A percentile compares a stretch with the other conserved stretches of the same genome.
Evolutionary conservation across 2,888 invertebrate species (phyloP).

Genomic region (Megamerina dolium): DNA sequence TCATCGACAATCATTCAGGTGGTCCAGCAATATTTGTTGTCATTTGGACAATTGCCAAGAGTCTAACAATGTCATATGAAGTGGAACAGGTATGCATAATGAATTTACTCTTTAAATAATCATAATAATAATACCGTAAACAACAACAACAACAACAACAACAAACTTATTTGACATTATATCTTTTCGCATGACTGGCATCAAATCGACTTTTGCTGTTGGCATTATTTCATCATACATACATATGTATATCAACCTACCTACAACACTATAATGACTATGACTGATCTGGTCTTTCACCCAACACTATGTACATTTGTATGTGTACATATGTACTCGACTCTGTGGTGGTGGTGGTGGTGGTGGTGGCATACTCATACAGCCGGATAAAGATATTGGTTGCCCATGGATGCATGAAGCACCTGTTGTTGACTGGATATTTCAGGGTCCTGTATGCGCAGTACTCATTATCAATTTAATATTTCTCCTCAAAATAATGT

Average conservation of each 20-base stretch:
- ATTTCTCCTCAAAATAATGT: constrained; percentile 80
- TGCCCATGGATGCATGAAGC: constrained; percentile 79
- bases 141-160: background rate
- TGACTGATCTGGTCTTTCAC: no score
- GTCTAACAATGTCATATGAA: constrained; percentile 37
- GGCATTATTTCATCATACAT: no score
- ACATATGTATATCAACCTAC: no score
- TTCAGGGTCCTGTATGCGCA: constrained; percentile 74
- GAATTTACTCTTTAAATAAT: no score
- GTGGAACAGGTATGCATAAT: constrained; percentile 37
- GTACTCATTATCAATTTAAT: constrained; percentile 77
- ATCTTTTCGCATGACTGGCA: no score
- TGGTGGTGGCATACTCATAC: no score
- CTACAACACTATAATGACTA: no score
- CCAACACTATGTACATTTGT: background rate
- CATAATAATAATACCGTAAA: background rate
- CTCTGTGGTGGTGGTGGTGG: no score
- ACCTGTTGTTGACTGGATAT: constrained; percentile 80
- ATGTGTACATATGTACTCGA: constrained; percentile 1
- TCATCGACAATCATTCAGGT: constrained; percentile 27
- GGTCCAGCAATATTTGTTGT: constrained; percentile 46
- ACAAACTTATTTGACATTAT: no score
- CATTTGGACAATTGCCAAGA: constrained; percentile 45
- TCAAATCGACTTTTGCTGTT: no score
- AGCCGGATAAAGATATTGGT: constrained; percentile 55